A percentile compares a stretch with the other conserved stretches of the same genome.
These are phyloP conservation scores for Scaptomyza caliginosa DNA, from an alignment of 2,888 invertebrate genomes.

Conservation along the genomic window DNA sequence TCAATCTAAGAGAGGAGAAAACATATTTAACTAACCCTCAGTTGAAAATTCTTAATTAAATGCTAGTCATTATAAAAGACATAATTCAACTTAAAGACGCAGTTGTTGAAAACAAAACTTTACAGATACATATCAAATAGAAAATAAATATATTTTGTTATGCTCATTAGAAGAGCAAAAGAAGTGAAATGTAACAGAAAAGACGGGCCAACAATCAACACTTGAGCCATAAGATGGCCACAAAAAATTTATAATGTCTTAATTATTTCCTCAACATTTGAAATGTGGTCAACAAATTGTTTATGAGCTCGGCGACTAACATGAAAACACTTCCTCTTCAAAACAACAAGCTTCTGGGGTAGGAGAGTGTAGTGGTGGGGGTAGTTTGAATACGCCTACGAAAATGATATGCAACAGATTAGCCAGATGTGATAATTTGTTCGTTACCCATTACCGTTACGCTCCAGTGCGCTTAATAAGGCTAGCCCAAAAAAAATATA, in stretches of 20 bases:
- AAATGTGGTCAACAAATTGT: conserved; percentile 70
- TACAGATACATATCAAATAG: conserved; percentile 63
- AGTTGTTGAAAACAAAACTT: conserved; percentile 46
- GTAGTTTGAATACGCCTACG: conserved; percentile 12
- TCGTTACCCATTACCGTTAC: conserved; percentile 53
- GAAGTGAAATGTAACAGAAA: conserved; percentile 1
- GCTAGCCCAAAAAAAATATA: conserved; percentile 53
- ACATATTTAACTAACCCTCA: too few species aligned
- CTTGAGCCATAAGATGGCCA: conserved; percentile 18
- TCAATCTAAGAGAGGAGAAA: too few species aligned
- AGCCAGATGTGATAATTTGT: conserved; percentile 75
- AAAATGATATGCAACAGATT: conserved; percentile 77
- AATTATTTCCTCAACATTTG: conserved; percentile 63
- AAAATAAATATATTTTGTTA: conserved; percentile 61
- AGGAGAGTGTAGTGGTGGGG: background rate
- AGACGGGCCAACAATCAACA: conserved; percentile 59
- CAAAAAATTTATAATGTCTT: conserved; percentile 78
- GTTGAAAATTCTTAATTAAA: conserved; percentile 18
- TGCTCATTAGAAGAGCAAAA: conserved; percentile 64
- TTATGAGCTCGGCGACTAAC: conserved; percentile 71
- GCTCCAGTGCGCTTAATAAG: conserved; percentile 68
- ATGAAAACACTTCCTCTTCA: conserved; percentile 67
- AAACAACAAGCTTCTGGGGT: background rate
- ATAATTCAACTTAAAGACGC: conserved; percentile 59
- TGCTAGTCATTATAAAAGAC: conserved; percentile 26